Evolutionary conservation across 2,113 vertebrate genomes (phyloP), one percentile per base, ranked within the genome.

Genomic region (Pholis gunnellus): DNA sequence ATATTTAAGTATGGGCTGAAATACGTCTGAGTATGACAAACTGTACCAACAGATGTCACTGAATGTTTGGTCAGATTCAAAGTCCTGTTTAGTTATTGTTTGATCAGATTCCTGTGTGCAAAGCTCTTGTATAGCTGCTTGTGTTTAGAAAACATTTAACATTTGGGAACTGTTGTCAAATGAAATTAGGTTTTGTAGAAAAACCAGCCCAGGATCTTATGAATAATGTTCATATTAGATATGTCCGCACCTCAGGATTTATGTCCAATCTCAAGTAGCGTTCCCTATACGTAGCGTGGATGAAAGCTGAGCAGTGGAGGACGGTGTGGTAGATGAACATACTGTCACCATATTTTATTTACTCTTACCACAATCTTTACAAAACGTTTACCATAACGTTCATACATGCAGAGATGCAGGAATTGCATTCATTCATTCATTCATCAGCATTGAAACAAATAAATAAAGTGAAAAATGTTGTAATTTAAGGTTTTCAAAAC

Each of bases 21-120:
- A 70, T 42, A 2, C 29, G 29, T 31, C 29, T 3, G 10, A 29
- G 42, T 2, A 44, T 27, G n/a, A 64, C 38, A 69, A 18, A 20
- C 34, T 17, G 31, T 18, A 40, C 1, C 9, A 22, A 69, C 78
- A 79, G 2, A 69, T 4, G 6, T 1, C 1, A 27, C 22, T 27
- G 17, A 81, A 25, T 50, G 15, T 70, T 70, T 71, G 61, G 36
- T 64, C 57, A 29, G n/a, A 76, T 6, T 66, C 60, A 64, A 27
- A 27, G 25, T 64, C 9, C 38, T 13, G 20, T 25, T 61, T 31
- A 25, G 22, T 71, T 61, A 36, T 36, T 36, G 15, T 48, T 27
- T 72, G 9, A 64, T 54, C 15, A 40, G 18, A 66, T 52, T 42
- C 3, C n/a, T 60, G 20, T 50, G 48, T n/a, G 76, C 63, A 61